Percentiles rank a stretch among this genome's conserved stretches.
These are phyloP conservation scores for Capra hircus DNA, from an alignment of 2,113 vertebrate genomes.

Conservation along the genomic window DNA sequence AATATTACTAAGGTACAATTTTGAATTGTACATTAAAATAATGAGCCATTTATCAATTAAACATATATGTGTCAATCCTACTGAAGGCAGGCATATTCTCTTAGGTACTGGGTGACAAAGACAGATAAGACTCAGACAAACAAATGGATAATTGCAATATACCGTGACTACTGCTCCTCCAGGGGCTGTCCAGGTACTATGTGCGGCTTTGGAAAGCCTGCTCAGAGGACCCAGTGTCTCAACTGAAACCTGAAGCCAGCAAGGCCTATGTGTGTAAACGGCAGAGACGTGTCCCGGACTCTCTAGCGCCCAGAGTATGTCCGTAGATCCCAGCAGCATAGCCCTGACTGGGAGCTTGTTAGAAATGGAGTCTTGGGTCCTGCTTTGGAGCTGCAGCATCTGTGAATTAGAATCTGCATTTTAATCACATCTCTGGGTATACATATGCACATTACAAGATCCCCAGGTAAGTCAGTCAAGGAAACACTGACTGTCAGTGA, in stretches of 20 bases:
- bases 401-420: not conserved
- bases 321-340: accelerated
- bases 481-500: not conserved
- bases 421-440: not conserved
- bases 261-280: accelerated
- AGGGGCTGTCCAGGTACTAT: not conserved
- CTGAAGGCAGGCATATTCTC: not conserved
- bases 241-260: not conserved
- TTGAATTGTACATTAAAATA: not conserved
- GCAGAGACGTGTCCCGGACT: not conserved
- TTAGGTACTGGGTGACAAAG: not conserved
- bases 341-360: not conserved
- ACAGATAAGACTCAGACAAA: not conserved
- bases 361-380: not conserved
- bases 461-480: not conserved
- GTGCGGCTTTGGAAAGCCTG: not conserved
- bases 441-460: not conserved
- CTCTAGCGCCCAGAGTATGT: not conserved
- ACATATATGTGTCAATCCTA: not conserved
- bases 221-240: not conserved
- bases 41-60: not conserved
- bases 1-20: not conserved
- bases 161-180: accelerated
- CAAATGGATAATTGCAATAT: too few relatives aligned
- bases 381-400: not conserved